Percentiles rank a stretch among this genome's conserved stretches.
Conservation (phyloP, 2,113 vertebrate species). For the Silurus meridionalis region DNA sequence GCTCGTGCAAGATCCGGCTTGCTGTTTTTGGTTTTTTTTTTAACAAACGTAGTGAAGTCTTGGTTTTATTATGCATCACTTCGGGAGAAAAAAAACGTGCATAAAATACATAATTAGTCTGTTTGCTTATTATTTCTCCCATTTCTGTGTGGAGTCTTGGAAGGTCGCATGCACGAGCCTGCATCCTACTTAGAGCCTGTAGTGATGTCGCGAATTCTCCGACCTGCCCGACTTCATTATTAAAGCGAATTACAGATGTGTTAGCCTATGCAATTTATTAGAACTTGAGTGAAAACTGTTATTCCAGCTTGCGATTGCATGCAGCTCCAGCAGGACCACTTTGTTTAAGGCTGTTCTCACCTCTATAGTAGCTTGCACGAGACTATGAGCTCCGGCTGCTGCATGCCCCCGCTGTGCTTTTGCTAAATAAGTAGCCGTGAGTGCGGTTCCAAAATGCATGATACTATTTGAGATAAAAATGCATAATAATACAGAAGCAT, state of each 20-base stretch:
- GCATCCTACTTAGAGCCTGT: too few relatives aligned
- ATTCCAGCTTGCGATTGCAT: constrained; percentile 20
- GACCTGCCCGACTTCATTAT: constrained; percentile 5
- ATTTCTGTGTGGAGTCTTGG: background rate
- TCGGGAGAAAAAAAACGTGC: background rate
- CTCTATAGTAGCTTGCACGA: constrained; percentile 43
- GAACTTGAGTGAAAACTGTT: constrained; percentile 30
- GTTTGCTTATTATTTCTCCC: background rate
- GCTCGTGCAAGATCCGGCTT: background rate
- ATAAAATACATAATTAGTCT: background rate
- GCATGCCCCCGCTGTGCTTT: constrained; percentile 38
- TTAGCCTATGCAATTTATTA: constrained; percentile 1
- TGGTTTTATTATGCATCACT: background rate
- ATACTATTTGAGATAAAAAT: background rate
- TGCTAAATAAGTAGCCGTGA: constrained; percentile 56
- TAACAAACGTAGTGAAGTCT: constrained; percentile 3
- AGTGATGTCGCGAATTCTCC: background rate
- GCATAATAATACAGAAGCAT: background rate
- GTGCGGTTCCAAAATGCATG: constrained; percentile 1
- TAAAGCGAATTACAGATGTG: background rate
- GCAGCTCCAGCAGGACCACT: constrained; percentile 51
- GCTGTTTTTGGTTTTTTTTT: background rate
- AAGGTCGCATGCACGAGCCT: background rate
- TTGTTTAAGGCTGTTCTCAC: constrained; percentile 70
- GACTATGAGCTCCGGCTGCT: constrained; percentile 37